Conservation (phyloP, 2,888 invertebrate genomes). For the Chironomus tentans region DNA sequence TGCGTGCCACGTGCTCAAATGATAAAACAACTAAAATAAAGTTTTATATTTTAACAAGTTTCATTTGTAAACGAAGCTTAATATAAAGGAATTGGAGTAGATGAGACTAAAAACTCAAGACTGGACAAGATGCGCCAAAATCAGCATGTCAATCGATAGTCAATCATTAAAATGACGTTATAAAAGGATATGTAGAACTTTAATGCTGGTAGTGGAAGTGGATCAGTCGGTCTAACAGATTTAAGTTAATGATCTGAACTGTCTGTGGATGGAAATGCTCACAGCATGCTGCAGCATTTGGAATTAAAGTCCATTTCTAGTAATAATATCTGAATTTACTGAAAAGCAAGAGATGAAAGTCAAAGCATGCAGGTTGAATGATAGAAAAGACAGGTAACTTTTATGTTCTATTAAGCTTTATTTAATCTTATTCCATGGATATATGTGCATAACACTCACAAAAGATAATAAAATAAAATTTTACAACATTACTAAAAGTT, state of each 20-base stretch:
- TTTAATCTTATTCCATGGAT: too few relatives aligned
- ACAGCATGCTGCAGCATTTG: conserved; percentile 41
- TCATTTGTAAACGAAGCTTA: too few relatives aligned
- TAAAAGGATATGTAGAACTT: conserved; percentile 67
- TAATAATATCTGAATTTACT: conserved; percentile 33
- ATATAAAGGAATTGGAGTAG: conserved; percentile 69
- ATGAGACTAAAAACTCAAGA: conserved; percentile 68
- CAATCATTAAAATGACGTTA: conserved; percentile 65
- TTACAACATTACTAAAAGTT: too few relatives aligned
- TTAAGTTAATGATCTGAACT: conserved; percentile 35
- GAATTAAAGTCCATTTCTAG: conserved; percentile 39
- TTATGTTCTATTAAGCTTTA: too few relatives aligned
- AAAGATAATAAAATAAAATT: too few relatives aligned
- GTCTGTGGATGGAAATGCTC: conserved; percentile 42
- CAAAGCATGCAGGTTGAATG: neutral
- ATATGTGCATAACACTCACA: too few relatives aligned
- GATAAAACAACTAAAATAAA: too few relatives aligned
- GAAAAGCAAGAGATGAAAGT: conserved; percentile 27
- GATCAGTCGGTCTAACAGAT: conserved; percentile 38
- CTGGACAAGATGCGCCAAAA: conserved; percentile 56
- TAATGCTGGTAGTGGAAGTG: conserved; percentile 62
- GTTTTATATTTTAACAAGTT: too few relatives aligned
- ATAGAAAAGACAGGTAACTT: neutral
- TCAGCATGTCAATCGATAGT: conserved; percentile 73
- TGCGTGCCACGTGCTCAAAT: too few relatives aligned